A percentile compares a stretch with the other conserved stretches of the same genome.
phyloP scores from a whole-genome alignment of 2,113 vertebrate genomes.

The Toxotes chatareus region DNA sequence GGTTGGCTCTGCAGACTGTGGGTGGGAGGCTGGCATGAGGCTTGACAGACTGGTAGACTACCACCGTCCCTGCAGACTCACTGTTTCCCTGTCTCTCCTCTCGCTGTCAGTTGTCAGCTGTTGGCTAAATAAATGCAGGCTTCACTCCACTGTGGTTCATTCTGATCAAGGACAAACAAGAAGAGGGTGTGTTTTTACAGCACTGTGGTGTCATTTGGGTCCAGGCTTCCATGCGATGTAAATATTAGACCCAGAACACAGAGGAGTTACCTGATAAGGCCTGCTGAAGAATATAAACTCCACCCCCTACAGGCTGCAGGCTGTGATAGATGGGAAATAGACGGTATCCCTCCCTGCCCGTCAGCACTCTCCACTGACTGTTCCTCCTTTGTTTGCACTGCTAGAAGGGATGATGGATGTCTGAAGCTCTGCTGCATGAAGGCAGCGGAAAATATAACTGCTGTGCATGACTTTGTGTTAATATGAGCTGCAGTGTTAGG shows the following conservation, averaged over 20 bases:
- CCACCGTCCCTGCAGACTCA: constrained; percentile 42
- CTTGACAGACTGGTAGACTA: constrained; percentile 55
- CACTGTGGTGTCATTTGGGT: constrained; percentile 23
- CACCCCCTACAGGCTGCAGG: neutral
- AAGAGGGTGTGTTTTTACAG: constrained; percentile 32
- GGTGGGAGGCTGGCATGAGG: constrained; percentile 54
- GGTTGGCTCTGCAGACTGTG: constrained; percentile 56
- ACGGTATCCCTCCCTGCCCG: constrained; percentile 41
- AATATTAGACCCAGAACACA: constrained; percentile 42
- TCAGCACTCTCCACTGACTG: constrained; percentile 46
- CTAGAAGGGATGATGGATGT: constrained; percentile 62
- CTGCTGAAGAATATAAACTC: constrained; percentile 11
- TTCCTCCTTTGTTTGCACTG: constrained; percentile 54
- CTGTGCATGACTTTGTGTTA: constrained; percentile 18
- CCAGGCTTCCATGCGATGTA: constrained; percentile 34
- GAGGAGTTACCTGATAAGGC: constrained; percentile 34
- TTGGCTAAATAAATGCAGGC: constrained; percentile 55
- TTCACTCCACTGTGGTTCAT: constrained; percentile 44
- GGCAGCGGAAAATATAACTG: constrained; percentile 42
- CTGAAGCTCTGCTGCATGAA: constrained; percentile 27
- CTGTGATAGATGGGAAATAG: constrained; percentile 47
- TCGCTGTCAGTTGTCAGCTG: constrained; percentile 27
- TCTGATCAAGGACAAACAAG: constrained; percentile 59
- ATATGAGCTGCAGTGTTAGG: constrained; percentile 1
- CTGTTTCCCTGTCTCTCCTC: constrained; percentile 27